A percentile compares a stretch with the other conserved stretches of the same genome.
Conservation (phyloP, 2,113 vertebrate genomes). For the Gadus chalcogrammus region DNA sequence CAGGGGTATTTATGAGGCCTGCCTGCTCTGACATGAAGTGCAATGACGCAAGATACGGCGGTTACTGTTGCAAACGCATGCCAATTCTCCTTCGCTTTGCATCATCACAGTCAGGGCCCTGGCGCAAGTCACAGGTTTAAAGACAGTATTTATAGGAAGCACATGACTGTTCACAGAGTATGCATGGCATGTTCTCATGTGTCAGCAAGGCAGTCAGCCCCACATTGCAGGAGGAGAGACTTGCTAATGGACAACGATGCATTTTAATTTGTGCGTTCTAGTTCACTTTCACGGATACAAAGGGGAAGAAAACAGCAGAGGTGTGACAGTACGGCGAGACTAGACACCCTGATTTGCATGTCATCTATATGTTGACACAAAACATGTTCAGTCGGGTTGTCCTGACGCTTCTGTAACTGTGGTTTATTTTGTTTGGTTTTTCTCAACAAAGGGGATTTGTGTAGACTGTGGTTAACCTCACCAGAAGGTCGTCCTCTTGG, state of each 20-base stretch:
- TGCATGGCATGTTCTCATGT: slow-evolving; percentile 29
- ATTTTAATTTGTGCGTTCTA: background rate
- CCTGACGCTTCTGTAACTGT: background rate
- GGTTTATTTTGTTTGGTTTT: background rate
- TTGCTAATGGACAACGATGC: background rate
- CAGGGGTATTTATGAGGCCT: no score
- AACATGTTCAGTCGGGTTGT: background rate
- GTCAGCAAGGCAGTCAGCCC: slow-evolving; percentile 34
- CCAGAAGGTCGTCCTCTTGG: slow-evolving; percentile 53
- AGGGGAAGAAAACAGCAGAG: no score
- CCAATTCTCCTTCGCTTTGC: no score
- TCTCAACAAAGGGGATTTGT: background rate
- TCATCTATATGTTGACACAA: no score
- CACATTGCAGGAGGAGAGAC: slow-evolving; percentile 1
- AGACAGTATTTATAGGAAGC: slow-evolving; percentile 40
- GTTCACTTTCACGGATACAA: no score
- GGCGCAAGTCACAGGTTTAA: slow-evolving; percentile 16
- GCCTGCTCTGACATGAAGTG: no score
- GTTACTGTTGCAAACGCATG: no score
- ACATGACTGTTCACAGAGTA: slow-evolving; percentile 22
- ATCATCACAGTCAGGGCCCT: background rate
- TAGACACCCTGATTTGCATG: no score
- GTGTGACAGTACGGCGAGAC: no score
- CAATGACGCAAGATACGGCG: no score
- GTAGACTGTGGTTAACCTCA: slow-evolving; percentile 43